Base-by-base conservation (phyloP, 2,888 invertebrate species). In the Dascillus cervinus region DNA sequence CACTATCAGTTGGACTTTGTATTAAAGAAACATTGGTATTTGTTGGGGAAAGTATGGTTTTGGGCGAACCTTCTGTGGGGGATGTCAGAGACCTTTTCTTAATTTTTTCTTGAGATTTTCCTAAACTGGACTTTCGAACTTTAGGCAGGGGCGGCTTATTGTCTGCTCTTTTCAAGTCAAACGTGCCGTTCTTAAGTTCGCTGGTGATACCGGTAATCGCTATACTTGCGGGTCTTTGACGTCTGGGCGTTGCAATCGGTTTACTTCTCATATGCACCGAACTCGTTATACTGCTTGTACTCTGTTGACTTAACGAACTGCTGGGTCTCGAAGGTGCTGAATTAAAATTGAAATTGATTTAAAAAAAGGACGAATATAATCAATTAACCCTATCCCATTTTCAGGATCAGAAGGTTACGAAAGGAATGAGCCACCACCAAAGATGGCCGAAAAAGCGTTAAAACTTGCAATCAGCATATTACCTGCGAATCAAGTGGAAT, bases 201-300 rank as follows among this genome's bases (percentile, higher is more conserved):
- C 46, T 50, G 47, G 82, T 78, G 55, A 88, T 81, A 45, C 86
- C 87, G 32, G 88, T 88, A 56, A 86, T 83, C 49, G 85, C 85
- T 61, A 87, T 86, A 66, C 84, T 85, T 53, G 78, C 78, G 49
- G 87, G 86, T 43, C 86, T 76, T 54, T 79, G 87, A 64, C 78
- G 81, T 60, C 77, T 75, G 37, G 75, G 71, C 51, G 71, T 72
- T 49, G 72, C 71, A 55, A 73, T 67, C 56, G 73, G 74, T 51
- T 72, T 72, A 53, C 77, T 71, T 53, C 81, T 72, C 41, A 75
- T 66, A 27, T 67, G 67, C 34, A 65, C 62, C 34, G 69, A 65
- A 49, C 72, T 72, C 22, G 72, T 66, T 41, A 75, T 70, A 55
- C 78, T 74, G 56, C 70, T 71, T 58, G 75, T 74, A 61, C 74